phyloP scores from a whole-genome alignment of 2,797 vertebrate species.

The Microhierax caerulescens region DNA sequence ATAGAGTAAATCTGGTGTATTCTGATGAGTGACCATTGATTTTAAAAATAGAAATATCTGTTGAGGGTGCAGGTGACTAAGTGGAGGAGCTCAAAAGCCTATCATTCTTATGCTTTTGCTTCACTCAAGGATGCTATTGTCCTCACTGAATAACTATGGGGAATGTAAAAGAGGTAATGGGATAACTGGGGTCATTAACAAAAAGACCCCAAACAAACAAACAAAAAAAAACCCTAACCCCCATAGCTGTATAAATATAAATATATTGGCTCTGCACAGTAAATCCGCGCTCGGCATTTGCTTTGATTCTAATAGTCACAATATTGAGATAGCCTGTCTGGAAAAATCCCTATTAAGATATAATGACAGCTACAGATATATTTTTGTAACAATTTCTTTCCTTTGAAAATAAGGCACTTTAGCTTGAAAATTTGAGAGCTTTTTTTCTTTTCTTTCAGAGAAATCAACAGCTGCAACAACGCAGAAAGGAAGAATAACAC shows the following conservation, averaged over 20 bases:
- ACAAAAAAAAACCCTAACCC: too few species aligned
- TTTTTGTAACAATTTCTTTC: background rate
- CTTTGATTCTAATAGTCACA: constrained; percentile 6
- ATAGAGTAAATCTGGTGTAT: background rate
- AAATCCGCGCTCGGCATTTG: background rate
- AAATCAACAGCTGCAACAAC: constrained; percentile 4
- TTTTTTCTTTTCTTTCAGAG: background rate
- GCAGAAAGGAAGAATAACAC: background rate
- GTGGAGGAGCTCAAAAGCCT: constrained; percentile 1
- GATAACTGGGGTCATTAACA: constrained; percentile 49
- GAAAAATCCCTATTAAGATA: background rate
- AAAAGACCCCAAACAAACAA: too few species aligned
- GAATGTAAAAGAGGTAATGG: constrained; percentile 48
- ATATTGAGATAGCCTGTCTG: background rate
- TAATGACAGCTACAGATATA: background rate
- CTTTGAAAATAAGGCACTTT: background rate
- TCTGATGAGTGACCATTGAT: constrained; percentile 53
- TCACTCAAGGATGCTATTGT: constrained; percentile 48
- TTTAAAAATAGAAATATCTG: constrained; percentile 41
- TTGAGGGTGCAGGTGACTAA: constrained; percentile 32
- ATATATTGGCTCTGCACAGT: background rate
- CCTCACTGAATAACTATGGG: constrained; percentile 36
- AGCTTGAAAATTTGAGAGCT: background rate
- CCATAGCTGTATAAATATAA: constrained; percentile 19
- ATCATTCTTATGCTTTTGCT: background rate